Conservation (phyloP, 2,797 vertebrate genomes). For the Pangasius larnaudii region DNA sequence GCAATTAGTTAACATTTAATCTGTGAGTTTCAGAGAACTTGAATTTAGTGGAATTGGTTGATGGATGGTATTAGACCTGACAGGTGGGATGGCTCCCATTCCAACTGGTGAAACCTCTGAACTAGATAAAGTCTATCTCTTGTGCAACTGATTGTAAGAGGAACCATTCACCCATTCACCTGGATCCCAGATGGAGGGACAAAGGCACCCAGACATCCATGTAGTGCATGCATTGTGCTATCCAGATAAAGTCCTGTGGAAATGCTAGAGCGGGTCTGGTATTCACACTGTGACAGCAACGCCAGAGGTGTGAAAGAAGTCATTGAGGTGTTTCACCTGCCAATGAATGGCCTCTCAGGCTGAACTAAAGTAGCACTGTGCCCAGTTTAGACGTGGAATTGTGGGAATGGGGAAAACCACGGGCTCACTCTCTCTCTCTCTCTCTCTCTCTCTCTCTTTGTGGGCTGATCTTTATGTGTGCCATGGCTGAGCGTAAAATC, state of each 20-base stretch:
- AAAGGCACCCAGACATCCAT: slow-evolving; percentile 68
- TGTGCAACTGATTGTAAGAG: slow-evolving; percentile 67
- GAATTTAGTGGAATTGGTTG: neutral
- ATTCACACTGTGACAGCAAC: slow-evolving; percentile 73
- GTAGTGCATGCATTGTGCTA: slow-evolving; percentile 70
- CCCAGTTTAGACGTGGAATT: slow-evolving; percentile 69
- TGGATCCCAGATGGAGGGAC: slow-evolving; percentile 72
- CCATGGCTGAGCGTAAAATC: slow-evolving; percentile 68
- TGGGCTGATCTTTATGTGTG: slow-evolving; percentile 67
- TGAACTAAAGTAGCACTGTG: slow-evolving; percentile 68
- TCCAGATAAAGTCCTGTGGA: slow-evolving; percentile 77
- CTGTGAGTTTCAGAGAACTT: neutral
- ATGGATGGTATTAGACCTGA: slow-evolving; percentile 4
- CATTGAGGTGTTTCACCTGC: slow-evolving; percentile 69
- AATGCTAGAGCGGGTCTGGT: slow-evolving; percentile 61
- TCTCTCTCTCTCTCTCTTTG: slow-evolving; percentile 14
- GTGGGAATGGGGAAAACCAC: slow-evolving; percentile 71
- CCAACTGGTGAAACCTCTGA: neutral
- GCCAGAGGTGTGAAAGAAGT: slow-evolving; percentile 77
- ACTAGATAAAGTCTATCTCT: slow-evolving; percentile 63
- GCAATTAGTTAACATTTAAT: slow-evolving; percentile 68
- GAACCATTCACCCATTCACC: slow-evolving; percentile 75
- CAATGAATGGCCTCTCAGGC: slow-evolving; percentile 74
- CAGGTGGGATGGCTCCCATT: neutral
- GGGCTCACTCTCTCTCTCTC: slow-evolving; percentile 14